Evolutionary conservation across 1,140 invertebrate species (phyloP).

Genomic region (Lerema accius): DNA sequence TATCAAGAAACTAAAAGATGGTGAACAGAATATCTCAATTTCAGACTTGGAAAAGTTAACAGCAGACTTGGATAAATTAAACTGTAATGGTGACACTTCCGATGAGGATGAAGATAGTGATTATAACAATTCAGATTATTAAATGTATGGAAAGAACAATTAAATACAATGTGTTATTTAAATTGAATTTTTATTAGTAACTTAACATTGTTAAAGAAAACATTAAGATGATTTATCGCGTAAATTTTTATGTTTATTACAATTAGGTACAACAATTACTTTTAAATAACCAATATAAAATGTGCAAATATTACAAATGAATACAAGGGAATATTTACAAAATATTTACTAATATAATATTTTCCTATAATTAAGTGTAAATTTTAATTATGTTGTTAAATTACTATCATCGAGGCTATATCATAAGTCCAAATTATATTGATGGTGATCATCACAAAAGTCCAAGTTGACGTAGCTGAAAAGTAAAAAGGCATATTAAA

Average conservation of each 20-base stretch:
- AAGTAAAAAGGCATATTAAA: constrained; percentile 51
- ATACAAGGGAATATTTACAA: constrained; percentile 7
- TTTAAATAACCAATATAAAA: constrained; percentile 28
- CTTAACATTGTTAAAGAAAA: constrained; percentile 31
- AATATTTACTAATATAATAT: not conserved
- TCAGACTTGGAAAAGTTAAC: constrained; percentile 54
- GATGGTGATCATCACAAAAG: constrained; percentile 66
- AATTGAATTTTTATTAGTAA: constrained; percentile 39
- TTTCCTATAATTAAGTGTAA: constrained; percentile 3
- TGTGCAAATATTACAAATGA: constrained; percentile 23
- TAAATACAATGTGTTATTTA: constrained; percentile 25
- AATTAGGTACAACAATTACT: constrained; percentile 15
- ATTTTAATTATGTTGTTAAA: not conserved
- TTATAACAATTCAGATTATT: constrained; percentile 35
- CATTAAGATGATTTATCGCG: constrained; percentile 6
- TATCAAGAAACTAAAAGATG: constrained; percentile 59
- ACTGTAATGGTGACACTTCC: constrained; percentile 44
- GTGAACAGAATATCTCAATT: constrained; percentile 40
- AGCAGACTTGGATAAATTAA: constrained; percentile 51
- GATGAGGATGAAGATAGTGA: constrained; percentile 40
- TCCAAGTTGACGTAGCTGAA: constrained; percentile 81
- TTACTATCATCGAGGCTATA: not conserved
- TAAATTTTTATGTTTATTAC: constrained; percentile 18
- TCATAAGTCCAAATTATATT: not conserved
- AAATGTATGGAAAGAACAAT: constrained; percentile 33